These are phyloP conservation scores for Takifugu flavidus DNA, from an alignment of 2,113 vertebrate species.

Conservation along the genomic window DNA sequence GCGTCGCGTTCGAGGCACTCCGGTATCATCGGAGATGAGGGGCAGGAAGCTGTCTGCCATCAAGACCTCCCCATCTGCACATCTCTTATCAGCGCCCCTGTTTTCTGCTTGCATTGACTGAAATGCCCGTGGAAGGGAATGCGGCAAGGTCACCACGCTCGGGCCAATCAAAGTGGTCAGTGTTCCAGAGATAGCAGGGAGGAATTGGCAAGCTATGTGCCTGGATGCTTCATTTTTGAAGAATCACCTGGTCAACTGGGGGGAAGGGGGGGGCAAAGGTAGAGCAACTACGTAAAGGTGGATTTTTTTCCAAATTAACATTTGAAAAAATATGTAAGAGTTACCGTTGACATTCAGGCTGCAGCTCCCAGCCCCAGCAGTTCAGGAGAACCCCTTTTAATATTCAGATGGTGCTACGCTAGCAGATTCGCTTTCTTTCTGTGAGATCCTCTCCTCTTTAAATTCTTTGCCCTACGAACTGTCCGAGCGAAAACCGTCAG, in stretches of 20 bases:
- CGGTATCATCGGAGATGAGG: constrained; percentile 53
- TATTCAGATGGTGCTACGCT: neutral
- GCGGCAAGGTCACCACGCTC: constrained; percentile 65
- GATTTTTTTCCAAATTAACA: too few species aligned
- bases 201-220: constrained; percentile 53
- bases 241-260: constrained; percentile 28
- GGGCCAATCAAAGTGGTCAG: constrained; percentile 67
- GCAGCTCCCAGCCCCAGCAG: too few species aligned
- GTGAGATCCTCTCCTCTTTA: neutral
- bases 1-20: constrained; percentile 50
- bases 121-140: constrained; percentile 57
- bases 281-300: constrained; percentile 15
- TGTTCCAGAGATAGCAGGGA: constrained; percentile 54
- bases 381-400: neutral
- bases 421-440: neutral
- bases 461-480: too few species aligned
- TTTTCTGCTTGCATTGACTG: constrained; percentile 59
- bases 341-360: neutral
- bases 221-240: constrained; percentile 24
- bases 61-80: constrained; percentile 55
- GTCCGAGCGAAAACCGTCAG: too few species aligned
- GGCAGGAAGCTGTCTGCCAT: constrained; percentile 69
- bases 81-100: constrained; percentile 66
- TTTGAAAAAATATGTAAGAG: too few species aligned
- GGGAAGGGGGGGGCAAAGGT: constrained; percentile 4